Conservation (phyloP, 1,140 invertebrate species). For the Sycobia sp. region DNA sequence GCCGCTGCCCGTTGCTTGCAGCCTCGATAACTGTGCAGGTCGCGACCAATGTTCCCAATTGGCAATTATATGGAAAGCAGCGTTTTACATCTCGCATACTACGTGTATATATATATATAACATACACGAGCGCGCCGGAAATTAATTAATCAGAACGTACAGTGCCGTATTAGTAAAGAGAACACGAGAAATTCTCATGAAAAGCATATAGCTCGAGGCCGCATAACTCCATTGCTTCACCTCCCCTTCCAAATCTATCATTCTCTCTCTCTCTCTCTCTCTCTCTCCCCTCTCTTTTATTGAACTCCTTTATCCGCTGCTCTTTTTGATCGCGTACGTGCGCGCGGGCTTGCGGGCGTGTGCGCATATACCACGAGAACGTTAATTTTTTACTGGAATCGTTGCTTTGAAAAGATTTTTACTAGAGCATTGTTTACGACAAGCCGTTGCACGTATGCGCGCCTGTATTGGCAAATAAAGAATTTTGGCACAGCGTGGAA, state of each 20-base stretch:
- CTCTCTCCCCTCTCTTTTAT: not conserved
- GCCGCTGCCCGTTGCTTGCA: no score
- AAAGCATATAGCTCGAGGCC: constrained; percentile 9
- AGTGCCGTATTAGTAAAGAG: not conserved
- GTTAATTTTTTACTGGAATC: constrained; percentile 8
- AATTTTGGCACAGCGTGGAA: no score
- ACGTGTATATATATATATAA: no score
- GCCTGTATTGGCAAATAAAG: no score
- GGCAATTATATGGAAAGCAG: no score
- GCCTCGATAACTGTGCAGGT: no score
- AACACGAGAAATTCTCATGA: not conserved
- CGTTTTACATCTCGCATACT: no score
- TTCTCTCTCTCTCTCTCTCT: not conserved
- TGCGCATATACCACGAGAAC: constrained; percentile 5
- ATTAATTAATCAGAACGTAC: constrained; percentile 16
- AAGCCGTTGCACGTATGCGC: no score
- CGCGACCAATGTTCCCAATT: no score
- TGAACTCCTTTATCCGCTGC: not conserved
- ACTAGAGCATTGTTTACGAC: constrained; percentile 8
- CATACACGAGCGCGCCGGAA: no score
- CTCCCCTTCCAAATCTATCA: not conserved
- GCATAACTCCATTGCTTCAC: not conserved
- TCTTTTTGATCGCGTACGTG: not conserved
- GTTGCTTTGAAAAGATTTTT: not conserved
- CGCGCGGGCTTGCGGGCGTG: no score